Conservation (phyloP, 2,888 invertebrate species). For the Nomada ferruginata region DNA sequence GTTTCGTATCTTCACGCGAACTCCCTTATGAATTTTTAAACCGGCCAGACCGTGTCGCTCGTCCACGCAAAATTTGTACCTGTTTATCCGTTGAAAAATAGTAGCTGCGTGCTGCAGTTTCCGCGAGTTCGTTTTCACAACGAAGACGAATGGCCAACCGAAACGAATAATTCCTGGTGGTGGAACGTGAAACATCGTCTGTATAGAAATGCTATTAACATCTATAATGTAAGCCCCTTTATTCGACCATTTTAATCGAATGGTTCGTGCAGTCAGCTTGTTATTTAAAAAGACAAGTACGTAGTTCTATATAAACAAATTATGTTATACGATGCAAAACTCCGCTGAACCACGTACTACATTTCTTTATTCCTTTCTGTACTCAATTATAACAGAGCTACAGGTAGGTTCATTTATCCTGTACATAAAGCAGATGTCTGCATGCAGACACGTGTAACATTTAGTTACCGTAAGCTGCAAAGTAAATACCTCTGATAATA, state of each 20-base stretch:
- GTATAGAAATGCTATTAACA: neutral
- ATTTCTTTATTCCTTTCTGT: too few relatives aligned
- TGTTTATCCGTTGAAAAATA: slow-evolving; percentile 59
- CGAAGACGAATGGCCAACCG: slow-evolving; percentile 46
- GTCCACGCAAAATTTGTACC: slow-evolving; percentile 57
- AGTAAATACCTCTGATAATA: too few relatives aligned
- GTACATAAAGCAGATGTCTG: too few relatives aligned
- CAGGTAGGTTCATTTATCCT: too few relatives aligned
- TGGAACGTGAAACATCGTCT: neutral
- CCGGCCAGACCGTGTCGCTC: slow-evolving; percentile 40
- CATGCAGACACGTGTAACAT: too few relatives aligned
- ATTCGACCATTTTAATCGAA: too few relatives aligned
- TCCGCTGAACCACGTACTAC: too few relatives aligned
- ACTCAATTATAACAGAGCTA: too few relatives aligned
- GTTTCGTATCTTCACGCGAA: slow-evolving; percentile 52
- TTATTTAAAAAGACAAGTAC: neutral
- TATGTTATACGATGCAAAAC: too few relatives aligned
- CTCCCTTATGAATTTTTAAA: slow-evolving; percentile 60
- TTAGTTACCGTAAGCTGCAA: too few relatives aligned
- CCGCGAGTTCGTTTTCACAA: slow-evolving; percentile 33
- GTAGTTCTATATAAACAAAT: neutral
- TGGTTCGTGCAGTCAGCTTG: too few relatives aligned
- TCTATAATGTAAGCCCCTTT: neutral
- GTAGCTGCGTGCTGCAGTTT: slow-evolving; percentile 50
- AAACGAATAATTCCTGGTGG: slow-evolving; percentile 14